These are phyloP conservation scores for Crepidodera aurea DNA, from an alignment of 2,888 invertebrate species.

Conservation along the genomic window DNA sequence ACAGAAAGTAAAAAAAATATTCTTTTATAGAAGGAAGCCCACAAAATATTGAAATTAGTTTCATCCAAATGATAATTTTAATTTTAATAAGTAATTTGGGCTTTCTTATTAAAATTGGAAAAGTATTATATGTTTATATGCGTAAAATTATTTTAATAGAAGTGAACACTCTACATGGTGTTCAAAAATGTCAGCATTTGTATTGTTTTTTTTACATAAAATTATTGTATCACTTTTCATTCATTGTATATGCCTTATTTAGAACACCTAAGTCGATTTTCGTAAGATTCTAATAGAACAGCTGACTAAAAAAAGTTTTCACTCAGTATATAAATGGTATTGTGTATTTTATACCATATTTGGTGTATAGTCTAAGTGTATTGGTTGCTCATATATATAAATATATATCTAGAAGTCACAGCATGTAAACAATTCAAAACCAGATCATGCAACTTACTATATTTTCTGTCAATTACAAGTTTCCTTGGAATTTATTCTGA, in stretches of 20 bases:
- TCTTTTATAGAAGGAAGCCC: constrained; percentile 4
- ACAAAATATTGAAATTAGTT: neutral
- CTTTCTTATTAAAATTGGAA: constrained; percentile 1
- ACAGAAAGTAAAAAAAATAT: neutral
- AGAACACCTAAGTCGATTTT: constrained; percentile 13
- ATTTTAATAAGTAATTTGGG: neutral
- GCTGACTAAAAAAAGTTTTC: constrained; percentile 1
- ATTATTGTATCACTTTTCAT: constrained; percentile 3
- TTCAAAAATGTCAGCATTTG: neutral
- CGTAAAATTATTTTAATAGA: neutral
- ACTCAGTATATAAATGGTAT: constrained; percentile 16
- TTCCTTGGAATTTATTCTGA: neutral
- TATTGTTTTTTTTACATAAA: neutral
- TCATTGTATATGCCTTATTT: neutral
- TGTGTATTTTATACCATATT: neutral
- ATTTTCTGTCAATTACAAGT: neutral
- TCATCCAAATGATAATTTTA: neutral
- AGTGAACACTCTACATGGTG: constrained; percentile 8
- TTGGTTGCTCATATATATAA: constrained; percentile 5
- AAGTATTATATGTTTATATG: too few species aligned
- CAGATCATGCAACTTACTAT: neutral
- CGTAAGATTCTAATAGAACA: constrained; percentile 13
- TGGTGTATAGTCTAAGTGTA: constrained; percentile 12
- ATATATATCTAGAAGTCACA: constrained; percentile 19
- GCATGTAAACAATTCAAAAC: constrained; percentile 18